These are phyloP conservation scores for Chelonoidis abingdonii DNA, from an alignment of 2,113 vertebrate species.

Conservation along the genomic window DNA sequence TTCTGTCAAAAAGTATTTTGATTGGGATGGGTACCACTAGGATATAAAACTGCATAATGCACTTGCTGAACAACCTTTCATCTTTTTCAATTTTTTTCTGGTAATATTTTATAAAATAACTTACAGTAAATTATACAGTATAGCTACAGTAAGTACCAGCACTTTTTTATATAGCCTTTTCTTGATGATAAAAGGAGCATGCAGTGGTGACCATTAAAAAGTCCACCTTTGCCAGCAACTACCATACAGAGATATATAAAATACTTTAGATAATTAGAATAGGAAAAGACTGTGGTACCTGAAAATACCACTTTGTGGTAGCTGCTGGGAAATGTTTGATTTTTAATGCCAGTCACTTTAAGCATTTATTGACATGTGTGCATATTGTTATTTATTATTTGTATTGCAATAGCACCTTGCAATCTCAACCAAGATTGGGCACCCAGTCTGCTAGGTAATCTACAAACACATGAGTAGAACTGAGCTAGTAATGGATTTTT, in stretches of 20 bases:
- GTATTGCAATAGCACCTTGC: not conserved
- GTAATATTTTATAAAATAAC: not conserved
- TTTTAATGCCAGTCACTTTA: not conserved
- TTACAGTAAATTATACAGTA: not conserved
- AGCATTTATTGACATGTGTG: not conserved
- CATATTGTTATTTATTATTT: not conserved
- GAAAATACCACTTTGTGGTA: not conserved
- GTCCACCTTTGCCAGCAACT: not conserved
- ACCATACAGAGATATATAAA: not conserved
- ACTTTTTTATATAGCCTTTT: not conserved
- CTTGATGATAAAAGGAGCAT: not conserved
- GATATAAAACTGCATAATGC: not conserved
- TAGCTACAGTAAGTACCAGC: not conserved
- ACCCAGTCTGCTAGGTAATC: not conserved
- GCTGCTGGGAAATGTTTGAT: not conserved
- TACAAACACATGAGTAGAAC: not conserved
- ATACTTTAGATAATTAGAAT: not conserved
- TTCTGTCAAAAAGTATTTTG: not conserved
- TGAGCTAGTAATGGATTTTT: not conserved
- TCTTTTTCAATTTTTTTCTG: not conserved
- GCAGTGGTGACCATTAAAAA: fast-evolving
- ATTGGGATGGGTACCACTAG: not conserved
- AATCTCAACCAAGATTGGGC: not conserved
- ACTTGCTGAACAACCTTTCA: not conserved
- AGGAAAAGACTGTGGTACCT: not conserved